phyloP scores from a whole-genome alignment of 30 jellyfish, hydroid and myxozoan genomes.

The Cassiopea xamachana region DNA sequence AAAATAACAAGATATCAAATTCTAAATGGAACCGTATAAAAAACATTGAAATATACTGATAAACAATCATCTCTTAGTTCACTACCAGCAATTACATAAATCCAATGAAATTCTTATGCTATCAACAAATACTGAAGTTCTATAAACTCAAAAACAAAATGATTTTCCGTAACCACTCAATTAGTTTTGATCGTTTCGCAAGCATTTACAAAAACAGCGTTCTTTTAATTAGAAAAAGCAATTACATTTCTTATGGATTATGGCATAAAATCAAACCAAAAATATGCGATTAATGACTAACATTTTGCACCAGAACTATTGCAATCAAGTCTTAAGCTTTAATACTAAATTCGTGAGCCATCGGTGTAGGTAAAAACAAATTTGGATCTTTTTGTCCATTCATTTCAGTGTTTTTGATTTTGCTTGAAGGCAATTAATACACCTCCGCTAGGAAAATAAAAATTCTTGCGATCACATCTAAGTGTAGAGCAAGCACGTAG shows the following conservation, averaged over 20 bases:
- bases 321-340: background rate
- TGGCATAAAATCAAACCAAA: constrained; percentile 1
- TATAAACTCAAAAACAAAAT: background rate
- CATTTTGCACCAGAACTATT: background rate
- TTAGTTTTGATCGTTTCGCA: background rate
- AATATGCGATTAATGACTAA: background rate
- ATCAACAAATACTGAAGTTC: background rate
- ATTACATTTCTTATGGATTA: background rate
- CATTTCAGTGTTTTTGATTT: background rate
- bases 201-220: background rate
- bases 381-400: background rate
- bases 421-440: background rate
- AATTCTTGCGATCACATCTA: too few species aligned
- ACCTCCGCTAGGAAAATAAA: too few species aligned
- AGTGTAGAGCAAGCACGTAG: too few species aligned
- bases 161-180: background rate
- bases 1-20: background rate
- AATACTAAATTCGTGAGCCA: background rate
- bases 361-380: background rate
- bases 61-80: background rate
- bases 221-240: background rate
- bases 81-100: background rate
- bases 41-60: background rate
- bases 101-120: background rate
- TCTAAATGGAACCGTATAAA: background rate